Evolutionary conservation across 2,113 vertebrate species (phyloP).

Genomic region (Rallus limicola): DNA sequence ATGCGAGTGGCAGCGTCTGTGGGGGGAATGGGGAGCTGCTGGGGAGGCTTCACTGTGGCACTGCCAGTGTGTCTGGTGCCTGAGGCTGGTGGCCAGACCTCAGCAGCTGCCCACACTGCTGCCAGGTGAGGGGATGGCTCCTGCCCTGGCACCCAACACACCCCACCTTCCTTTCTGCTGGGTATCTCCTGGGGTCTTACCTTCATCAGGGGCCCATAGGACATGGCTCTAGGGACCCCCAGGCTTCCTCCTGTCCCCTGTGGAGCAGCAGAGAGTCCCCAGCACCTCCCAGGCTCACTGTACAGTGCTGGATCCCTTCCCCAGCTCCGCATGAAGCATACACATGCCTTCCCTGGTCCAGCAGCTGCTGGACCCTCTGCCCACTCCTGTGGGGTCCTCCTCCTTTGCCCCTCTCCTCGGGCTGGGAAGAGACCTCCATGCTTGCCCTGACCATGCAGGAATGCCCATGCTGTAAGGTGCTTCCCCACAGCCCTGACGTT

Average conservation of each 20-base stretch:
- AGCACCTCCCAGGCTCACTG: not conserved
- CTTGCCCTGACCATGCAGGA: not conserved
- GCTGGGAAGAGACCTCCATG: not conserved
- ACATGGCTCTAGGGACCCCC: not conserved
- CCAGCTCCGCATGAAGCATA: not conserved
- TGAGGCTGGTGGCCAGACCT: rapidly evolving
- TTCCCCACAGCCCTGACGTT: not conserved
- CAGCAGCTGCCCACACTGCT: not conserved
- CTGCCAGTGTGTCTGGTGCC: too few species aligned
- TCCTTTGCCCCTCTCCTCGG: not conserved
- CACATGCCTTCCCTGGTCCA: not conserved
- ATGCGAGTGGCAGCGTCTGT: not conserved
- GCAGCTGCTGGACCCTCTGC: not conserved
- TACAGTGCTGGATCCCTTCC: not conserved
- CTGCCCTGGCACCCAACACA: not conserved
- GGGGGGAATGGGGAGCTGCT: not conserved
- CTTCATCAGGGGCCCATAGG: not conserved
- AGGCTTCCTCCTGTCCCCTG: not conserved
- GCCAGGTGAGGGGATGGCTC: not conserved
- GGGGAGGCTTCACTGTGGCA: not conserved
- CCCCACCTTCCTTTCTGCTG: not conserved
- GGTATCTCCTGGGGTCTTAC: not conserved
- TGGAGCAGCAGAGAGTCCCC: not conserved
- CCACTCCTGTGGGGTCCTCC: too few species aligned
- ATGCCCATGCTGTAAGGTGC: rapidly evolving